Conservation (phyloP, 2,797 vertebrate species). For the Sebastolobus altivelis region DNA sequence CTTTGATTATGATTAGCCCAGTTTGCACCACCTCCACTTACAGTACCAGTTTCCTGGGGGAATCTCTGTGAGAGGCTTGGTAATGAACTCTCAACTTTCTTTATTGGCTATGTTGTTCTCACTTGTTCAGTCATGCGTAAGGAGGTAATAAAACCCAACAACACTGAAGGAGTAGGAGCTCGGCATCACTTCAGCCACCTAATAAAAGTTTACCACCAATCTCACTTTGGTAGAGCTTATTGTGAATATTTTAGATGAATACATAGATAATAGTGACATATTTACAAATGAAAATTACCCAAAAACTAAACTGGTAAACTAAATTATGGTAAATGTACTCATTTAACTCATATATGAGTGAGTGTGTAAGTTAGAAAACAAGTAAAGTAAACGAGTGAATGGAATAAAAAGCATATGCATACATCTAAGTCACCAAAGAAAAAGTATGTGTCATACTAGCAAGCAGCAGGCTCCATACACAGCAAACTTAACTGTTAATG, state of each 20-base stretch:
- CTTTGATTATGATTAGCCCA: conserved; percentile 9
- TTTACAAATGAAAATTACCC: background rate
- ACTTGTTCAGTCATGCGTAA: conserved; percentile 3
- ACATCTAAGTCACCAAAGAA: background rate
- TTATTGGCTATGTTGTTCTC: conserved; percentile 24
- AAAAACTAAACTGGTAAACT: background rate
- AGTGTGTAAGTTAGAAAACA: too few relatives aligned
- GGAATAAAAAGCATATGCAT: background rate
- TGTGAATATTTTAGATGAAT: conserved; percentile 10
- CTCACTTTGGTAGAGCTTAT: background rate
- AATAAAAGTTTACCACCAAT: conserved; percentile 20
- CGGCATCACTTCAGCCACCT: background rate
- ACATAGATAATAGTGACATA: background rate
- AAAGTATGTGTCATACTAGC: background rate
- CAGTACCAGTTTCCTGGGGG: background rate
- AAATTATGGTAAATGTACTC: background rate
- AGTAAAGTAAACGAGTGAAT: too few relatives aligned
- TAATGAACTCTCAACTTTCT: conserved; percentile 25
- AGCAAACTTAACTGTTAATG: background rate
- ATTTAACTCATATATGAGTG: too few relatives aligned
- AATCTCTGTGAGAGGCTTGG: conserved; percentile 21
- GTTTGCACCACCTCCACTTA: conserved; percentile 2
- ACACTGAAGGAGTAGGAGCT: conserved; percentile 6
- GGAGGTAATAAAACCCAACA: conserved; percentile 25
- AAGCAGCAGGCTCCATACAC: background rate